Evolutionary conservation across 2,888 invertebrate species (phyloP).

Genomic region (Polydrusus cervinus): DNA sequence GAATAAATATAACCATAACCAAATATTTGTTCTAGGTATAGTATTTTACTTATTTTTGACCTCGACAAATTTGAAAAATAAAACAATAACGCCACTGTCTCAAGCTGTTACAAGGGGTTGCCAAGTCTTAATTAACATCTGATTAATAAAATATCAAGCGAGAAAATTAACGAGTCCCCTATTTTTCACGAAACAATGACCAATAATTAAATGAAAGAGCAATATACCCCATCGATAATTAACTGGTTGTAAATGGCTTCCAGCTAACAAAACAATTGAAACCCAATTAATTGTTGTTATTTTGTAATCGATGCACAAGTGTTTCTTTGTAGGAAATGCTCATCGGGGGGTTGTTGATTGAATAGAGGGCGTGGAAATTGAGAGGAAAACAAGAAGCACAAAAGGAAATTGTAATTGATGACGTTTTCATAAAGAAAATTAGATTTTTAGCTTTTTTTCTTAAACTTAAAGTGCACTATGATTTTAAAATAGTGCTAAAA

Average conservation of each 20-base stretch:
- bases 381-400: background rate
- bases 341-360: constrained; percentile 27
- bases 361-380: background rate
- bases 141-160: constrained; percentile 51
- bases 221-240: constrained; percentile 36
- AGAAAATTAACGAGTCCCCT: constrained; percentile 33
- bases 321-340: constrained; percentile 27
- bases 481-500: too few species aligned
- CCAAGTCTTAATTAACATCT: constrained; percentile 49
- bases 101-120: constrained; percentile 4
- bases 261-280: constrained; percentile 47
- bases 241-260: constrained; percentile 38
- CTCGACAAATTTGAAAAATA: background rate
- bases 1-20: too few species aligned
- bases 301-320: constrained; percentile 34
- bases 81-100: constrained; percentile 26
- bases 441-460: too few species aligned
- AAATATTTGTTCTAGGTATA: too few species aligned
- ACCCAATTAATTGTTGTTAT: constrained; percentile 45
- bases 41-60: too few species aligned
- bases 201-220: constrained; percentile 45
- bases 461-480: too few species aligned
- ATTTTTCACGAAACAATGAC: constrained; percentile 41
- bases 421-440: background rate
- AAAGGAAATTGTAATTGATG: background rate